Percentiles rank a stretch among this genome's conserved stretches.
phyloP scores from a whole-genome alignment of 2,797 vertebrate genomes.

The Taeniopygia guttata region DNA sequence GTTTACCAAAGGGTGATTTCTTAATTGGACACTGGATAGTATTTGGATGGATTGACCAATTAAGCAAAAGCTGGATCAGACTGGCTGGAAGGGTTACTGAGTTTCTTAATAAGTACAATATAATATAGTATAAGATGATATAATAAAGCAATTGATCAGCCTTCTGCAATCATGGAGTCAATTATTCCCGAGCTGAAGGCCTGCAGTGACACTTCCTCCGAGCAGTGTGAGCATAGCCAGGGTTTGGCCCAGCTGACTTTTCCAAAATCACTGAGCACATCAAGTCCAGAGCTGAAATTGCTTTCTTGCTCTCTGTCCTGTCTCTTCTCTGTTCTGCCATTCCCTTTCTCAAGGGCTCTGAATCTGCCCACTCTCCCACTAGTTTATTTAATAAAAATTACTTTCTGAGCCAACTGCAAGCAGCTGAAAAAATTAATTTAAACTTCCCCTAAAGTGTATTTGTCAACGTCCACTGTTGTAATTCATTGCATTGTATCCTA shows the following conservation, averaged over 20 bases:
- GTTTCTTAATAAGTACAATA: too few relatives aligned
- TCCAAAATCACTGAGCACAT: background rate
- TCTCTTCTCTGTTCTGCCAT: background rate
- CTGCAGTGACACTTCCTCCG: background rate
- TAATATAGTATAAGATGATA: too few relatives aligned
- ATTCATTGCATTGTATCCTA: constrained; percentile 73
- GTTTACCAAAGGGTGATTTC: too few relatives aligned
- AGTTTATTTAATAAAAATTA: constrained; percentile 75
- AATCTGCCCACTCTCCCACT: constrained; percentile 20
- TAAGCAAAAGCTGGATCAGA: too few relatives aligned
- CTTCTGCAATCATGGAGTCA: too few relatives aligned
- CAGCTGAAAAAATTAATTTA: constrained; percentile 77
- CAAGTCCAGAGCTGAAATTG: background rate
- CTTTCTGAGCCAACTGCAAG: constrained; percentile 72
- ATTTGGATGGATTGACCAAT: too few relatives aligned
- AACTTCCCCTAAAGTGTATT: constrained; percentile 69
- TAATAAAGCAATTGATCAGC: too few relatives aligned
- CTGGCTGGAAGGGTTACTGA: too few relatives aligned
- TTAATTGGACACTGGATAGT: too few relatives aligned
- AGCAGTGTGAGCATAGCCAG: background rate
- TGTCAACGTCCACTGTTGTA: constrained; percentile 71
- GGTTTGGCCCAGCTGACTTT: background rate
- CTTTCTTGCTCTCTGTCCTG: background rate
- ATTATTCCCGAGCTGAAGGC: too few relatives aligned
- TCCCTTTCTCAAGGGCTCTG: background rate